Percentiles rank a stretch among this genome's conserved stretches.
Conservation (phyloP, 2,797 vertebrate genomes). For the Chrysocyon brachyurus region DNA sequence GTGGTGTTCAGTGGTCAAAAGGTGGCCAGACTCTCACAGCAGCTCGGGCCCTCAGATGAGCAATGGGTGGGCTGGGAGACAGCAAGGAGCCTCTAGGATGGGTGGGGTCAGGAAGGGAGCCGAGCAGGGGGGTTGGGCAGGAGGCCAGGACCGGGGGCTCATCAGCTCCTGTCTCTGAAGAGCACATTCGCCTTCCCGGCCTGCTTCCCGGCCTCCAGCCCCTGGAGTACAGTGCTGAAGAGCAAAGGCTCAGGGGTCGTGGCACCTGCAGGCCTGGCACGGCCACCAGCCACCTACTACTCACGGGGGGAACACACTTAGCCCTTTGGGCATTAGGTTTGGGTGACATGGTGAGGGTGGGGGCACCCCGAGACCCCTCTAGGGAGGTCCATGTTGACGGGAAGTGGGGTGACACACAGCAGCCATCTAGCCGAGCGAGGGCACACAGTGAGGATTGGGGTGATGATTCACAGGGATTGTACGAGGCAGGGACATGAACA, state of each 20-base stretch:
- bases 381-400: not conserved
- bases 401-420: not conserved
- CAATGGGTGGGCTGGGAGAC: not conserved
- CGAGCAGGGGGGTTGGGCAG: not conserved
- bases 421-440: not conserved
- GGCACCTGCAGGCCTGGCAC: not conserved
- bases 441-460: rapidly evolving
- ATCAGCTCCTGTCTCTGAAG: not conserved
- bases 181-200: rapidly evolving
- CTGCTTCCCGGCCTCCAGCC: not conserved
- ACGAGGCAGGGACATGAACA: rapidly evolving
- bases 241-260: not conserved
- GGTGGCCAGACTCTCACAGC: not conserved
- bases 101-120: not conserved
- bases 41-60: not conserved
- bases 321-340: not conserved
- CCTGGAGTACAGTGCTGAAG: not conserved
- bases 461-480: rapidly evolving
- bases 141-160: not conserved
- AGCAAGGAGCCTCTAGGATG: not conserved
- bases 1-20: not conserved
- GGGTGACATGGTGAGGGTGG: not conserved
- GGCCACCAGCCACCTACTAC: not conserved
- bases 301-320: not conserved
- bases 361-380: not conserved